These are phyloP conservation scores for Pristionchus maxplancki DNA, from an alignment of 2,888 invertebrate species.

Conservation along the genomic window DNA sequence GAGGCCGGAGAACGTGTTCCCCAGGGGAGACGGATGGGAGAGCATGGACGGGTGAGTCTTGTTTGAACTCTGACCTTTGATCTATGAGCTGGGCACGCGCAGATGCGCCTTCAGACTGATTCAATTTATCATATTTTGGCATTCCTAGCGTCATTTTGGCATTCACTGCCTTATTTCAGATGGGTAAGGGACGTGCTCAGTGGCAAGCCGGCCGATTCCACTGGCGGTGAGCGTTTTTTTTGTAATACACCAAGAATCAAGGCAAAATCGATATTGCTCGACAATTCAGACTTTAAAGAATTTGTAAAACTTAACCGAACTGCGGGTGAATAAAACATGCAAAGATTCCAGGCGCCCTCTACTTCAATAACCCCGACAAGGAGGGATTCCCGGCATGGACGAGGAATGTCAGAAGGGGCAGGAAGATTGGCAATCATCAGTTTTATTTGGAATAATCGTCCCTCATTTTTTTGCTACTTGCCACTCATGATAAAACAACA, in stretches of 20 bases:
- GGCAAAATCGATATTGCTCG: background rate
- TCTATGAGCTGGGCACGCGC: too few relatives aligned
- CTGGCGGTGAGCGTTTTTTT: background rate
- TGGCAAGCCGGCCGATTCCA: background rate
- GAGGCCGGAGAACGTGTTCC: background rate
- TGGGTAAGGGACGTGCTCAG: background rate
- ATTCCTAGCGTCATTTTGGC: too few relatives aligned
- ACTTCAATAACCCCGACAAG: constrained; percentile 18
- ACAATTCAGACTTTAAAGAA: background rate
- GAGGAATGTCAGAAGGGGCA: background rate
- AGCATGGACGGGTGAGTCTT: background rate
- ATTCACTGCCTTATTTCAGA: background rate
- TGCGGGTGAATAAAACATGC: too few relatives aligned
- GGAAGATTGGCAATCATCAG: constrained; percentile 15
- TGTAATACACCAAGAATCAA: background rate
- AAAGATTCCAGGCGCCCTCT: background rate
- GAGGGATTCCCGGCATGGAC: background rate
- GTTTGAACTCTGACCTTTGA: background rate
- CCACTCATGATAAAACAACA: too few relatives aligned
- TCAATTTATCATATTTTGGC: too few relatives aligned
- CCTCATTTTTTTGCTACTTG: too few relatives aligned
- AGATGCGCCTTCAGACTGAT: too few relatives aligned
- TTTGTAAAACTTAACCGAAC: background rate
- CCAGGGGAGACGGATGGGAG: background rate
- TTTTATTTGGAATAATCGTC: background rate